Percentiles rank a stretch among this genome's conserved stretches.
Conservation (phyloP, 2,113 vertebrate species). For the Anguilla rostrata region DNA sequence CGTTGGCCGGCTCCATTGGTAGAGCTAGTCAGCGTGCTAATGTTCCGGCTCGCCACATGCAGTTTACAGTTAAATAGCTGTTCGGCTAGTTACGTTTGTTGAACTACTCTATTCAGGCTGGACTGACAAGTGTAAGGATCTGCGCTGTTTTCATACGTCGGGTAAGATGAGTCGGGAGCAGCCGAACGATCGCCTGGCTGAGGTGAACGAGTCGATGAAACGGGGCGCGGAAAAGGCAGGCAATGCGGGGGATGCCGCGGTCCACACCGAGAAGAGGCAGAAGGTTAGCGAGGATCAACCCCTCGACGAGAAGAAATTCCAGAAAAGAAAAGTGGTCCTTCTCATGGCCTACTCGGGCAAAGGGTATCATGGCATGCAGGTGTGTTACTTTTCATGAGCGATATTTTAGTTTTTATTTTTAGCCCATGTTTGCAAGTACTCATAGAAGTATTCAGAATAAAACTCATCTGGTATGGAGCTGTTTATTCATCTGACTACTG, state of each 20-base stretch:
- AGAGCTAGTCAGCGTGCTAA: too few relatives aligned
- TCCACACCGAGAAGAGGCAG: conserved; percentile 67
- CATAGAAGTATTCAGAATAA: too few relatives aligned
- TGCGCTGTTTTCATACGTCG: not conserved
- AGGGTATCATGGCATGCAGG: conserved; percentile 98
- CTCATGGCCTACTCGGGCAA: conserved; percentile 93
- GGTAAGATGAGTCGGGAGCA: conserved; percentile 51
- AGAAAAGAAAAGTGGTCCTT: conserved; percentile 89
- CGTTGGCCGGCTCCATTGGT: too few relatives aligned
- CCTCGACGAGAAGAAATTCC: conserved; percentile 63
- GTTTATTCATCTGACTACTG: too few relatives aligned
- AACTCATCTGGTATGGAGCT: too few relatives aligned
- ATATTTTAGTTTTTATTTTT: too few relatives aligned
- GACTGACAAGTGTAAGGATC: not conserved
- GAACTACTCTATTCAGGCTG: not conserved
- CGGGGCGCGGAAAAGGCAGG: conserved; percentile 51
- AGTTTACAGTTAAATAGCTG: too few relatives aligned
- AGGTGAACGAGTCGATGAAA: conserved; percentile 51
- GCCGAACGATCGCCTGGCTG: conserved; percentile 21
- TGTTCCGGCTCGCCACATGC: too few relatives aligned
- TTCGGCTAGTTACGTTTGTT: not conserved
- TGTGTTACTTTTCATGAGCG: conserved; percentile 38
- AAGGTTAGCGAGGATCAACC: conserved; percentile 56
- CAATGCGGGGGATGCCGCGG: conserved; percentile 51
- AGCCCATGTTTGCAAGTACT: too few relatives aligned